Evolutionary conservation across 2,113 vertebrate genomes (phyloP).

Genomic region (Eulemur macaco): DNA sequence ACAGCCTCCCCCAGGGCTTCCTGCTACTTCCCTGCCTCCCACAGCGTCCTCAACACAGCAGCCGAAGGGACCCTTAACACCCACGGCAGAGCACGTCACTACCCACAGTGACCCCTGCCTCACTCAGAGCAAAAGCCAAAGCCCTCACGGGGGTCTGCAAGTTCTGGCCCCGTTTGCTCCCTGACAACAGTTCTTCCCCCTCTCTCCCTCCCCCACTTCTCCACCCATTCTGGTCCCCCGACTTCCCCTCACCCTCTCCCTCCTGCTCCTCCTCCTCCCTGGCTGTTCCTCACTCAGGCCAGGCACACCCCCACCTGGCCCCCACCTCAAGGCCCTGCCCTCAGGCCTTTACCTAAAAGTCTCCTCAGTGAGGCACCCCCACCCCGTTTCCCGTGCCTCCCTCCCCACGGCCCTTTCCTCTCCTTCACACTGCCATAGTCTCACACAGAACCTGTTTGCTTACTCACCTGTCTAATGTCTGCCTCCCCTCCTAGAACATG

Average conservation of each 20-base stretch:
- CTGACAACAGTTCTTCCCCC: background rate
- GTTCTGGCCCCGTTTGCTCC: background rate
- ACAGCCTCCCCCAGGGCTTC: background rate
- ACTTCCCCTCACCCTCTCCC: background rate
- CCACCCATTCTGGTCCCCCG: background rate
- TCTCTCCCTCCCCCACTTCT: background rate
- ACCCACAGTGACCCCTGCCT: background rate
- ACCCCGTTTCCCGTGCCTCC: too few species aligned
- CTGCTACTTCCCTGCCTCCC: background rate
- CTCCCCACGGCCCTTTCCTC: too few species aligned
- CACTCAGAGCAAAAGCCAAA: background rate
- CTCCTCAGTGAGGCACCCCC: background rate
- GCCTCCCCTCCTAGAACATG: background rate
- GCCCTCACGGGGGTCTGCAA: background rate
- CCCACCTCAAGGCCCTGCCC: too few species aligned
- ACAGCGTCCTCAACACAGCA: background rate
- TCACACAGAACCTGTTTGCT: background rate
- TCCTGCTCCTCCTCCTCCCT: background rate
- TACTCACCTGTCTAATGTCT: background rate
- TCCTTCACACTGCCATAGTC: background rate
- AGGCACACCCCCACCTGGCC: background rate
- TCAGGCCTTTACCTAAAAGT: background rate
- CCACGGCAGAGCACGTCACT: background rate
- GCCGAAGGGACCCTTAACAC: background rate
- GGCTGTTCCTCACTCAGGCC: background rate